These are phyloP conservation scores for Sesia apiformis DNA, from an alignment of 2,888 invertebrate genomes.

Conservation along the genomic window DNA sequence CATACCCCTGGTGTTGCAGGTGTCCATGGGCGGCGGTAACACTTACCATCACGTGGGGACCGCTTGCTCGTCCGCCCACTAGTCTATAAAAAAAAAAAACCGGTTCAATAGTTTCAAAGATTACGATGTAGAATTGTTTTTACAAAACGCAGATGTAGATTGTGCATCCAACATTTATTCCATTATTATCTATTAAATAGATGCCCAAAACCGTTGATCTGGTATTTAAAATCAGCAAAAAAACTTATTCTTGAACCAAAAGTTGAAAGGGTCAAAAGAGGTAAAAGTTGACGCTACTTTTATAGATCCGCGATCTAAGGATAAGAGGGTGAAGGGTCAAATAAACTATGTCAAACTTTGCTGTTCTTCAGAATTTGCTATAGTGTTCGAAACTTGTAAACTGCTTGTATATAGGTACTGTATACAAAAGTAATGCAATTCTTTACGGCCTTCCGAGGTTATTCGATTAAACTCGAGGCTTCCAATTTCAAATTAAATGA, in stretches of 20 bases:
- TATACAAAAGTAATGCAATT: neutral
- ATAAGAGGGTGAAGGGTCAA: neutral
- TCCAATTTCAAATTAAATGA: no score
- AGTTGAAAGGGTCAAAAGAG: neutral
- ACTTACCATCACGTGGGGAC: constrained; percentile 1
- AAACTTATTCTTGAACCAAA: neutral
- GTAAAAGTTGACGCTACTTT: neutral
- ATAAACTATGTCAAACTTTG: neutral
- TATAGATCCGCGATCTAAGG: neutral
- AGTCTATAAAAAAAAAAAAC: neutral
- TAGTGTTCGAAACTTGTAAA: neutral
- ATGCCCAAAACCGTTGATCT: no score
- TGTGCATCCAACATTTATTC: no score
- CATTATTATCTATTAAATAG: no score
- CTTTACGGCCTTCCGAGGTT: no score
- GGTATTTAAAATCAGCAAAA: neutral
- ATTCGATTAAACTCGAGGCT: no score
- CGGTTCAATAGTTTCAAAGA: no score
- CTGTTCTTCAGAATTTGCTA: neutral
- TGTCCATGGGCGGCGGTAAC: neutral
- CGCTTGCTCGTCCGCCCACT: neutral
- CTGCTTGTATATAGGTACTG: no score
- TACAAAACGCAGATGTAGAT: no score
- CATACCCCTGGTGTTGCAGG: neutral
- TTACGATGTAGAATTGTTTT: no score